Percentiles rank a stretch among this genome's conserved stretches.
Evolutionary conservation across 2,113 vertebrate species (phyloP).

Genomic region (Phylloscopus trochiloides): DNA sequence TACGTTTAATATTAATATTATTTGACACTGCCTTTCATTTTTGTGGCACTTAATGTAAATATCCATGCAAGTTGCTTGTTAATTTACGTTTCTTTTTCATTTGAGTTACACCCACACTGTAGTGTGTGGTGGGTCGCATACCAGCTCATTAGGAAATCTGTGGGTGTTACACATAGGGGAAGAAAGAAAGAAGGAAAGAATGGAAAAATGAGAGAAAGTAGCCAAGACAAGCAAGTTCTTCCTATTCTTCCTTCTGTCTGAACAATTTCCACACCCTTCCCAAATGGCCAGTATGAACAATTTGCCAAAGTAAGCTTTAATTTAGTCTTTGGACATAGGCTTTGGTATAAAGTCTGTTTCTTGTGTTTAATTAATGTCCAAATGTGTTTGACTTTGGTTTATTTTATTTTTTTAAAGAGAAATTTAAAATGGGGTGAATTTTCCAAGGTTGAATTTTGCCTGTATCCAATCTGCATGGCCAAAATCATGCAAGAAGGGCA

Average conservation of each 20-base stretch:
- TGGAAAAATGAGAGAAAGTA: constrained; percentile 63
- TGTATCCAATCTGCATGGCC: background rate
- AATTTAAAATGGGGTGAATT: background rate
- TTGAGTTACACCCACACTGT: constrained; percentile 34
- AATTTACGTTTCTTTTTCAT: constrained; percentile 28
- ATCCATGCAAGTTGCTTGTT: background rate
- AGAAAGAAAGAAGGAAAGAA: constrained; percentile 58
- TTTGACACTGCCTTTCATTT: background rate
- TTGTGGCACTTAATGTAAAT: constrained; percentile 1
- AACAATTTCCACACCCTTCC: constrained; percentile 62
- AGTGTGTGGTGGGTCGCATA: constrained; percentile 60
- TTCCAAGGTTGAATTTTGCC: background rate
- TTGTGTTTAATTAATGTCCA: constrained; percentile 12
- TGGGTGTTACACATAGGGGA: constrained; percentile 69
- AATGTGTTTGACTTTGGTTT: background rate
- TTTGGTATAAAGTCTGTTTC: constrained; percentile 29
- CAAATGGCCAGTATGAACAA: constrained; percentile 14
- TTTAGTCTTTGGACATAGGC: constrained; percentile 34
- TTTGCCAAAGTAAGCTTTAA: constrained; percentile 77
- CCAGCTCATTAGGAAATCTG: constrained; percentile 71
- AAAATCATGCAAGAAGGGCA: background rate
- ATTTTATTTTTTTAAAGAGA: constrained; percentile 27
- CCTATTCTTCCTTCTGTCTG: constrained; percentile 74
- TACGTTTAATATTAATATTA: background rate
- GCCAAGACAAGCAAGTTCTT: constrained; percentile 80